Conservation (phyloP, 2,888 invertebrate genomes). For the Lumbricus terrestris region DNA sequence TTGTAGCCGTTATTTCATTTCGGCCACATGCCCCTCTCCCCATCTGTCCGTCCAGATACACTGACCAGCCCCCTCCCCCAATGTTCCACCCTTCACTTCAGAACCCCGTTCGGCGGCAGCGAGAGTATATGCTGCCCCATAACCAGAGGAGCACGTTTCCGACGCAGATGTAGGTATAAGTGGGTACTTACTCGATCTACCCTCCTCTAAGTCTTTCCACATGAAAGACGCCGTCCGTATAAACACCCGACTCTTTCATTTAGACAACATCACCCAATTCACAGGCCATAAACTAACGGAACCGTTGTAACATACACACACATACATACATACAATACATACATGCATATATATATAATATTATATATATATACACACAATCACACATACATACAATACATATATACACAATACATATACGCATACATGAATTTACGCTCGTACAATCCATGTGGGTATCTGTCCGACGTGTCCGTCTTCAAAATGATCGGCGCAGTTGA, state of each 20-base stretch:
- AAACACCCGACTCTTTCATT: conserved; percentile 4
- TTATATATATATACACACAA: not conserved
- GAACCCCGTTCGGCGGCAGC: conserved; percentile 3
- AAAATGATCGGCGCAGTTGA: not conserved
- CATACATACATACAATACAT: not conserved
- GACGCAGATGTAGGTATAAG: not conserved
- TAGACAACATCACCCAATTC: conserved; percentile 3
- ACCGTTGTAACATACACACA: not conserved
- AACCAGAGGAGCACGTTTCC: not conserved
- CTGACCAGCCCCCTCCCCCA: not conserved
- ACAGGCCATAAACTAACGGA: not conserved
- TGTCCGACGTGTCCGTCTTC: not conserved
- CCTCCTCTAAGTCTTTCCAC: not conserved
- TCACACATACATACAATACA: not conserved
- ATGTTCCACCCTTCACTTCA: not conserved
- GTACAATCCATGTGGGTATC: not conserved
- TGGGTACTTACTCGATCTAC: not conserved
- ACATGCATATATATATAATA: not conserved
- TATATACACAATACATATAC: not conserved
- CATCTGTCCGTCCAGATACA: not conserved
- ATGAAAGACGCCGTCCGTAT: not conserved
- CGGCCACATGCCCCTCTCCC: not conserved
- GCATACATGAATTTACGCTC: no score
- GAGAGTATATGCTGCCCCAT: no score
- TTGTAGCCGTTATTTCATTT: not conserved